A percentile compares a stretch with the other conserved stretches of the same genome.
These are phyloP conservation scores for Cinclus cinclus DNA, from an alignment of 2,113 vertebrate genomes.

Conservation along the genomic window DNA sequence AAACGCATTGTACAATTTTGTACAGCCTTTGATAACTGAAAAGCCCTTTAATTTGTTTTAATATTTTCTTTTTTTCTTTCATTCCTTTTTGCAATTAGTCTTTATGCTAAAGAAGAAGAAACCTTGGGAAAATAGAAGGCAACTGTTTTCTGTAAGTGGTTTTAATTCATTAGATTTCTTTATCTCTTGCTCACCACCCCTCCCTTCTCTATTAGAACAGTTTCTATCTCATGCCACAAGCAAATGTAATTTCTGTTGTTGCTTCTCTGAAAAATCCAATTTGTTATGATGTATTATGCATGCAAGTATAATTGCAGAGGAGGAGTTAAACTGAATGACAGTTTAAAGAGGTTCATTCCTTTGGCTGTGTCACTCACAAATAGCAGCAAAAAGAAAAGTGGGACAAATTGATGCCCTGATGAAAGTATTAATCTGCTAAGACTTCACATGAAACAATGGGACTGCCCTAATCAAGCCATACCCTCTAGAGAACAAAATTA, in stretches of 20 bases:
- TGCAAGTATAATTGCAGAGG: conserved; percentile 69
- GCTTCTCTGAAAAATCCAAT: conserved; percentile 63
- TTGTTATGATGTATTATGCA: conserved; percentile 74
- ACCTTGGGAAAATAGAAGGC: conserved; percentile 6
- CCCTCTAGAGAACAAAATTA: background rate
- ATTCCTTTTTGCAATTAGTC: background rate
- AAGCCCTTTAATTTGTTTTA: conserved; percentile 10
- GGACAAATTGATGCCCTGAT: conserved; percentile 52
- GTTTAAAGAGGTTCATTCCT: conserved; percentile 60
- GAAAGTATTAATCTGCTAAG: conserved; percentile 58
- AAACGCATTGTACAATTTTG: background rate
- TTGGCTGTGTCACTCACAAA: conserved; percentile 57
- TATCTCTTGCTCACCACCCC: background rate
- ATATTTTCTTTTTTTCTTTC: conserved; percentile 23
- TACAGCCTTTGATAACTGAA: conserved; percentile 1
- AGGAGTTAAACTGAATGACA: conserved; percentile 67
- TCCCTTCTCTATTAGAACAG: conserved; percentile 2
- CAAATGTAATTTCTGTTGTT: conserved; percentile 61
- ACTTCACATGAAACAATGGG: conserved; percentile 56
- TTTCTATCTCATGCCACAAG: conserved; percentile 49
- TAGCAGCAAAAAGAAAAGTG: conserved; percentile 54
- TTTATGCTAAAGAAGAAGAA: background rate
- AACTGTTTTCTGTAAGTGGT: conserved; percentile 8
- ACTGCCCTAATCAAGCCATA: conserved; percentile 23
- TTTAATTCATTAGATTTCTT: conserved; percentile 53